Conservation (phyloP, 1,140 invertebrate species). For the Drosophila melanica region DNA sequence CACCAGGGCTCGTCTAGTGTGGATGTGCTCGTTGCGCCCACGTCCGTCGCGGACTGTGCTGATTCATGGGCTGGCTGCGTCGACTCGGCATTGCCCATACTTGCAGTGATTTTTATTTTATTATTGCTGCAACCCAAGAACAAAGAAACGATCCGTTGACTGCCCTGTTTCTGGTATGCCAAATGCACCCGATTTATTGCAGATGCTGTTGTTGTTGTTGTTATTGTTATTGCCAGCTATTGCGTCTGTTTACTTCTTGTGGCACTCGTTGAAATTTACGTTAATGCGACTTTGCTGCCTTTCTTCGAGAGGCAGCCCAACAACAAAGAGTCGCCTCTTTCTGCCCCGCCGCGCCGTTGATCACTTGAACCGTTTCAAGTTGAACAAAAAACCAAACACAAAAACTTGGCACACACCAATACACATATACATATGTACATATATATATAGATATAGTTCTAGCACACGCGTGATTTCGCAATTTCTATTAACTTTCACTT, state of each 20-base stretch:
- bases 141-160: constrained; percentile 40
- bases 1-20: constrained; percentile 70
- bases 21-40: constrained; percentile 6
- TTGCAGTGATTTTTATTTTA: constrained; percentile 17
- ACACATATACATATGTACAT: constrained; percentile 17
- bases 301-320: constrained; percentile 24
- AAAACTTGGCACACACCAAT: constrained; percentile 33
- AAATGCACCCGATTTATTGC: constrained; percentile 50
- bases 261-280: constrained; percentile 57
- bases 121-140: constrained; percentile 35
- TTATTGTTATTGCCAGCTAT: constrained; percentile 31
- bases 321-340: constrained; percentile 43
- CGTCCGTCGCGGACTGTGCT: constrained; percentile 27
- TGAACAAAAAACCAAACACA: constrained; percentile 34
- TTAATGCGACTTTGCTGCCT: constrained; percentile 68
- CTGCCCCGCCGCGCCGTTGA: constrained; percentile 1
- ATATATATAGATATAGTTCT: constrained; percentile 37
- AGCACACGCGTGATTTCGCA: constrained; percentile 73
- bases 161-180: constrained; percentile 45
- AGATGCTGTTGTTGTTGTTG: constrained; percentile 31
- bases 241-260: constrained; percentile 47
- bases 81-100: constrained; percentile 70
- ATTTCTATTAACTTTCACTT: constrained; percentile 76
- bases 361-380: constrained; percentile 32
- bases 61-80: constrained; percentile 49